Evolutionary conservation across 2,797 vertebrate genomes (phyloP).

Genomic region (Dendrocincla tyrannina): DNA sequence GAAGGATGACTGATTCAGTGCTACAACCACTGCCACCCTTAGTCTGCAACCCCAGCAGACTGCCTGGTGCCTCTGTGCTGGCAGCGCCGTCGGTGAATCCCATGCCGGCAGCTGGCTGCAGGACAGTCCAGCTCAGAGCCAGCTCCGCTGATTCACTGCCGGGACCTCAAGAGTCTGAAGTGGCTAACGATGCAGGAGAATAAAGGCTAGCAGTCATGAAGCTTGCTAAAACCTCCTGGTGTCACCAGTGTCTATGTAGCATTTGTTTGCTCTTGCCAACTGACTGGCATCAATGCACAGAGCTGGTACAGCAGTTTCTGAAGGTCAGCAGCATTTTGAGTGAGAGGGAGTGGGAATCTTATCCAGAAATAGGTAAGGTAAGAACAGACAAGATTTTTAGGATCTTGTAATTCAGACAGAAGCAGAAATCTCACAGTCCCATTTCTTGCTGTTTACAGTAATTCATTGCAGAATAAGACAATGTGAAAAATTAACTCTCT

Average conservation of each 20-base stretch:
- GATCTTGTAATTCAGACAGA: background rate
- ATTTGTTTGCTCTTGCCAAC: background rate
- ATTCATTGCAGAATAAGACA: background rate
- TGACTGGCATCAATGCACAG: background rate
- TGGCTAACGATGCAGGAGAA: background rate
- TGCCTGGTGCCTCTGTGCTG: slow-evolving; percentile 50
- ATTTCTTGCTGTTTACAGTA: background rate
- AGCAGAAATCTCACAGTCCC: background rate
- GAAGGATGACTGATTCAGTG: slow-evolving; percentile 27
- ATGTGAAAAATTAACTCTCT: background rate
- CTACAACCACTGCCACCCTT: slow-evolving; percentile 23
- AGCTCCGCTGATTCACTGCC: background rate
- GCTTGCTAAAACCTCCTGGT: background rate
- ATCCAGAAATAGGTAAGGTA: background rate
- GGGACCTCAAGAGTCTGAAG: background rate
- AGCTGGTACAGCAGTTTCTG: background rate
- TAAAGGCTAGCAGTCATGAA: background rate
- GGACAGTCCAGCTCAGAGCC: background rate
- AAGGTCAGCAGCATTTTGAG: background rate
- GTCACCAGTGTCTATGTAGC: background rate
- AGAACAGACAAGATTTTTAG: background rate
- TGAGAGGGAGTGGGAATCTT: background rate
- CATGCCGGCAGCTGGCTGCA: background rate
- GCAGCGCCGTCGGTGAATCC: background rate
- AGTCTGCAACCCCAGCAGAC: slow-evolving; percentile 47